Evolutionary conservation across 2,888 invertebrate genomes (phyloP).

Genomic region (Siphlonurus alternatus): DNA sequence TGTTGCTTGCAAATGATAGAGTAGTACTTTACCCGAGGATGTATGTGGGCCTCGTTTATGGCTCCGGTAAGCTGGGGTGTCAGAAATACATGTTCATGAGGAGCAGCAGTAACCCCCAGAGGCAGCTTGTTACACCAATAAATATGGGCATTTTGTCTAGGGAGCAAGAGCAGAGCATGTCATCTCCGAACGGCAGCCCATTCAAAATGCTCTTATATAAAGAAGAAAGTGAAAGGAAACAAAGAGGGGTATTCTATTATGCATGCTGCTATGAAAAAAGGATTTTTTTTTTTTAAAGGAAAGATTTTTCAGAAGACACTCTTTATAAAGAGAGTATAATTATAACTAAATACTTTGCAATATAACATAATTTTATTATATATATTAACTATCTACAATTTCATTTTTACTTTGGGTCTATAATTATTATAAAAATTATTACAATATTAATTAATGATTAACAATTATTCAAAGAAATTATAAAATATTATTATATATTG

Average conservation of each 20-base stretch:
- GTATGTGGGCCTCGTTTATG: conserved; percentile 15
- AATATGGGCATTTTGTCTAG: conserved; percentile 50
- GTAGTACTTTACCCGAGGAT: conserved; percentile 19
- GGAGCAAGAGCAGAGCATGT: conserved; percentile 17
- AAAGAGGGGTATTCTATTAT: not conserved
- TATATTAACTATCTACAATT: no score
- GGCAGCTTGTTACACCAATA: conserved; percentile 77
- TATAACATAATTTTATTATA: no score
- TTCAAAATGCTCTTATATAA: conserved; percentile 21
- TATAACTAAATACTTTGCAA: no score
- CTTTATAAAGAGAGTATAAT: no score
- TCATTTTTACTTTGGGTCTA: no score
- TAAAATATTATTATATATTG: no score
- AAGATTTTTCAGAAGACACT: not conserved
- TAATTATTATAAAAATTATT: no score
- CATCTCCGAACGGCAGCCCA: conserved; percentile 9
- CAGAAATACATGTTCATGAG: conserved; percentile 52
- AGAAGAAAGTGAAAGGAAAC: conserved; percentile 28
- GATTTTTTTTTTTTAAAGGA: no score
- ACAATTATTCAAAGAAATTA: no score
- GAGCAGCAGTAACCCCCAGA: conserved; percentile 67
- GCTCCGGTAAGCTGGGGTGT: conserved; percentile 22
- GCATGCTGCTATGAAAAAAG: not conserved
- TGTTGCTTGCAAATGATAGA: not conserved
- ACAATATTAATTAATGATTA: no score